These are phyloP conservation scores for Lepus timidus DNA, from an alignment of 2,113 vertebrate species.

Conservation along the genomic window DNA sequence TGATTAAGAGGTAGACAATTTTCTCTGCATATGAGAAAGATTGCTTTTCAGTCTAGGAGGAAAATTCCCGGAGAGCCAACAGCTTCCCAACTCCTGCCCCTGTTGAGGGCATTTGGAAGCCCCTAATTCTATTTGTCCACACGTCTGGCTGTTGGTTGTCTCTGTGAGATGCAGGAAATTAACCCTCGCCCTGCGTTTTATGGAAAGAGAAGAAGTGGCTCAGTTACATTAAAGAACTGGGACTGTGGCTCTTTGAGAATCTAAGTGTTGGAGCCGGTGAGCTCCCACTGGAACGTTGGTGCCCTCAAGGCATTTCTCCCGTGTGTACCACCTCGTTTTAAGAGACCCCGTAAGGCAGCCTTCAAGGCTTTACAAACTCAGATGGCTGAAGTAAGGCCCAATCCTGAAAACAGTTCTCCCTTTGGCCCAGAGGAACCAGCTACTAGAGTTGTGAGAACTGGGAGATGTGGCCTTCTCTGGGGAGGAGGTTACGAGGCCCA, in stretches of 20 bases:
- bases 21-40: neutral
- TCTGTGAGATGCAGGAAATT: neutral
- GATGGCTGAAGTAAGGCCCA: neutral
- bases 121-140: neutral
- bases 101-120: neutral
- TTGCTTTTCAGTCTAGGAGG: neutral
- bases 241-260: neutral
- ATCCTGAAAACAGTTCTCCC: neutral
- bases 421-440: neutral
- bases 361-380: neutral
- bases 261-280: rapidly evolving
- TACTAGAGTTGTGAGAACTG: no score
- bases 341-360: neutral
- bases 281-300: neutral
- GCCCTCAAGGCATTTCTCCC: neutral
- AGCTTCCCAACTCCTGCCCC: neutral
- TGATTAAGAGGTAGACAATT: neutral
- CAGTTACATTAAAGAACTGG: neutral
- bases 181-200: neutral
- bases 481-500: neutral
- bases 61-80: neutral
- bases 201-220: neutral
- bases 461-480: neutral
- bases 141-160: rapidly evolving
- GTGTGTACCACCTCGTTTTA: neutral